These are phyloP conservation scores for Eustalomyia histrio DNA, from an alignment of 2,888 invertebrate species.

Conservation along the genomic window DNA sequence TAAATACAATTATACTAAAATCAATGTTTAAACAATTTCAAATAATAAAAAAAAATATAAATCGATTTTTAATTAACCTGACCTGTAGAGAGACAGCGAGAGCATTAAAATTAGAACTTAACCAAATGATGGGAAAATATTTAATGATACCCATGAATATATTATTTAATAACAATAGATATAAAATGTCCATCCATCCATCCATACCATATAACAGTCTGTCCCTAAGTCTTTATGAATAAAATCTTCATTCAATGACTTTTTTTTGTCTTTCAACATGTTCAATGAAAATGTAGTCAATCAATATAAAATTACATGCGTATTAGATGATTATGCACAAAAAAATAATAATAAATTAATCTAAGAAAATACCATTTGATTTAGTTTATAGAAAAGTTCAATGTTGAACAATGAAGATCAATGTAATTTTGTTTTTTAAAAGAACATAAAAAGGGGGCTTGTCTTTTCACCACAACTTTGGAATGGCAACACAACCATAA, in stretches of 20 bases:
- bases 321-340: slow-evolving; percentile 75
- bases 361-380: slow-evolving; percentile 12
- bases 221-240: slow-evolving; percentile 17
- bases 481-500: not conserved
- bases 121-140: slow-evolving; percentile 57
- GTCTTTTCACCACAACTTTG: not conserved
- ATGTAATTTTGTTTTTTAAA: not conserved
- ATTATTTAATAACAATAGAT: not conserved
- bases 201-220: too few relatives aligned
- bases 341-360: slow-evolving; percentile 26
- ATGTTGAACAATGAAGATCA: slow-evolving; percentile 36
- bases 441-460: slow-evolving; percentile 2
- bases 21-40: not conserved
- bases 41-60: slow-evolving; percentile 51
- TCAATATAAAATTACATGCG: slow-evolving; percentile 76
- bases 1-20: slow-evolving; percentile 8
- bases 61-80: slow-evolving; percentile 61
- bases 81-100: slow-evolving; percentile 35
- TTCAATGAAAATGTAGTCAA: slow-evolving; percentile 73
- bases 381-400: slow-evolving; percentile 35
- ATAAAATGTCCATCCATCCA: not conserved
- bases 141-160: slow-evolving; percentile 41
- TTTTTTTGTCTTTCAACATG: not conserved
- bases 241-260: slow-evolving; percentile 38
- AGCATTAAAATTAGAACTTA: slow-evolving; percentile 48